Percentiles rank a stretch among this genome's conserved stretches.
Evolutionary conservation across 2,113 vertebrate species (phyloP).

Genomic region (Nothoprocta pentlandii): DNA sequence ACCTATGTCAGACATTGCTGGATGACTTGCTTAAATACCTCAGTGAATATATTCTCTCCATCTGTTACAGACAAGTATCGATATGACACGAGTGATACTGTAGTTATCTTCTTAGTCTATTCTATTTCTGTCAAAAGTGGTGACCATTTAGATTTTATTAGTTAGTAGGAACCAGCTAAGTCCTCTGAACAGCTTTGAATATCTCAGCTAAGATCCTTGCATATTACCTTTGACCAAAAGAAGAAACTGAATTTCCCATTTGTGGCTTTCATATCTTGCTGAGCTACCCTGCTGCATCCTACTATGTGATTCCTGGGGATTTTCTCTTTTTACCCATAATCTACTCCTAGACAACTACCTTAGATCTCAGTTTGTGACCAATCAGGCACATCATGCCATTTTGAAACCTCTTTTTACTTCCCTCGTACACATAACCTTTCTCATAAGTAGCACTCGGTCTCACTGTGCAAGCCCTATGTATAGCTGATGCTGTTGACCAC

Average conservation of each 20-base stretch:
- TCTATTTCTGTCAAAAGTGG: neutral
- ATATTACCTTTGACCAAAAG: neutral
- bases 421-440: neutral
- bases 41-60: conserved; percentile 62
- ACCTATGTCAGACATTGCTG: conserved; percentile 46
- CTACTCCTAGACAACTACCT: neutral
- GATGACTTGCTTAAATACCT: conserved; percentile 63
- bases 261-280: neutral
- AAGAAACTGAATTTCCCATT: neutral
- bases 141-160: neutral
- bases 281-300: neutral
- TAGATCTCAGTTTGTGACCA: neutral
- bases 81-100: neutral
- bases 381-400: neutral
- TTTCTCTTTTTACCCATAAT: conserved; percentile 5
- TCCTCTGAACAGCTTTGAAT: neutral
- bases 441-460: neutral
- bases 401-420: neutral
- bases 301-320: neutral
- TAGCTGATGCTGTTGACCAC: neutral
- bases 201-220: neutral
- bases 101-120: neutral
- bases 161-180: neutral
- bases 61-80: conserved; percentile 47
- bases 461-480: neutral